Evolutionary conservation across 2,888 invertebrate species (phyloP).

Genomic region (Oxytorus armatus): DNA sequence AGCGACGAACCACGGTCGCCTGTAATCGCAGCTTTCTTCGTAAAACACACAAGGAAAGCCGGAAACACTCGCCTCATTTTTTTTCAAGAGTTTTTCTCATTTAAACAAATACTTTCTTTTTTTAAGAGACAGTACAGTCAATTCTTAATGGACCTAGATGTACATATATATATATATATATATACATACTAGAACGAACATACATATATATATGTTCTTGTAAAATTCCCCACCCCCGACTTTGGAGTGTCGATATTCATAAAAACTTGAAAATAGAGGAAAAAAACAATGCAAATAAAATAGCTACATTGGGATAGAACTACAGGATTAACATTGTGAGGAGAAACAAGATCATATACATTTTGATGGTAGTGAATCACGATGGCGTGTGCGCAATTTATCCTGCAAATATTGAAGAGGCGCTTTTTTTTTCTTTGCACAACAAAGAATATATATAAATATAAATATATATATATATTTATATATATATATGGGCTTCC

Average conservation of each 20-base stretch:
- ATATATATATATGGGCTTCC: background rate
- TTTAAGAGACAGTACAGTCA: no score
- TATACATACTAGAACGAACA: no score
- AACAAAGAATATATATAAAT: conserved; percentile 1
- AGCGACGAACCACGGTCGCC: conserved; percentile 36
- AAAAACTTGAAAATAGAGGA: no score
- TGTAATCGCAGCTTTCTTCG: background rate
- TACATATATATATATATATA: no score
- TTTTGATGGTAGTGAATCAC: no score
- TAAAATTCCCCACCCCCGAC: no score
- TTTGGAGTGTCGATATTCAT: no score
- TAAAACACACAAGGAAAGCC: background rate
- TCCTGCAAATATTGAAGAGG: background rate
- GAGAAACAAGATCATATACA: no score
- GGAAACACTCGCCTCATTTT: background rate
- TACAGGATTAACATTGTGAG: no score
- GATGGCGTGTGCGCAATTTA: background rate
- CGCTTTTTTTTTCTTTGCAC: background rate
- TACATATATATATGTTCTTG: no score
- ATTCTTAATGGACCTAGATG: no score
- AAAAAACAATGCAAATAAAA: background rate
- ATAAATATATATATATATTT: background rate
- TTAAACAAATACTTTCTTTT: background rate
- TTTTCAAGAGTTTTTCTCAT: background rate
- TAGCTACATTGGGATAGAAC: background rate